Base-by-base conservation (phyloP, 2,113 vertebrate species). In the Phoxinus phoxinus region DNA sequence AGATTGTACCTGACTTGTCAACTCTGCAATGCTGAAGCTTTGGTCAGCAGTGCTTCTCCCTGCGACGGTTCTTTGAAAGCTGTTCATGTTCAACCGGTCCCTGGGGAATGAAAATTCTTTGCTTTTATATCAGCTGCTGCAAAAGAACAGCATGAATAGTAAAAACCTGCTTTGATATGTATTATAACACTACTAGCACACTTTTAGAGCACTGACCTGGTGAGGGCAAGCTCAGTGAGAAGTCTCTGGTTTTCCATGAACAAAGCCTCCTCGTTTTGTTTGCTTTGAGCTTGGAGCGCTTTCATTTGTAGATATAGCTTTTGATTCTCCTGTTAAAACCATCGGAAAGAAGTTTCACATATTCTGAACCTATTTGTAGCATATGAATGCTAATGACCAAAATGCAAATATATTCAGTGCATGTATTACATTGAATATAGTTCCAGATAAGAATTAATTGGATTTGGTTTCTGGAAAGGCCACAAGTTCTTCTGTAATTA, bases 201-300 rank as follows among this genome's bases (percentile, higher is more conserved):
- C 30, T 35, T 51, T 67, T 4, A 81, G 19, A 46, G 21, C 59
- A 86, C 95, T 89, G 92, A 99, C 98, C 95, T 96, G 88, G 96
- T 87, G 2, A 92, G 87, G 17, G 86, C 82, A 84, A 99, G 91
- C 89, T 99, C 95, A 32, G 91, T 93, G 81, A 93, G 94, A 90
- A 98, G 94, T 84, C 87, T 90, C 81, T 97, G 96, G 92, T 98
- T 98, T 89, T 98, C 97, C 76, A 92, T 93, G 88, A 97, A 98
- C 96, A 98, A 98, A 87, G n/a, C 93, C 48, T 97, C 96, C 84
- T 97, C 95, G 0, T 95, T 97, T 90, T 93, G 95, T 90, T 96
- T 98, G 87, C 93, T 97, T 90, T 95, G 88, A 11, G 92, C 91
- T 90, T 97, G 95, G 78, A 97, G 94, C 19, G 94, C 93, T 93